These are phyloP conservation scores for Alces alces DNA, from an alignment of 2,113 vertebrate species.

Conservation along the genomic window DNA sequence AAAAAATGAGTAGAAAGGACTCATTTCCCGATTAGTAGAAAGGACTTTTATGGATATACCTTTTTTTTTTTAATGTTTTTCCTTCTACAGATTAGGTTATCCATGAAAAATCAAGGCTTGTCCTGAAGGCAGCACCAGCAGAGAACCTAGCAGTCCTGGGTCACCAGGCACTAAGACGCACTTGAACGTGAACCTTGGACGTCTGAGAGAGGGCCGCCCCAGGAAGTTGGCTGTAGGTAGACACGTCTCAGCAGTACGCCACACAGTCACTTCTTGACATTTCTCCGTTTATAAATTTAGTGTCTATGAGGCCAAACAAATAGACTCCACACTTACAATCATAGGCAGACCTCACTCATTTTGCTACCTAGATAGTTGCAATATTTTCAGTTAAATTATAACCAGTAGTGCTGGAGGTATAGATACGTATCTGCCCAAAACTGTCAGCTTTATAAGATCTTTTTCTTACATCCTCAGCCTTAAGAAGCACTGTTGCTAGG, in stretches of 20 bases:
- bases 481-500: constrained; percentile 58
- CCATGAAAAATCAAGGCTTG: constrained; percentile 51
- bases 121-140: constrained; percentile 44
- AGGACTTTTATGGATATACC: background rate
- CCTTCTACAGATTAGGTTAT: constrained; percentile 21
- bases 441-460: constrained; percentile 67
- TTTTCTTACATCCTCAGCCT: constrained; percentile 63
- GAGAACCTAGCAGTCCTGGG: constrained; percentile 32
- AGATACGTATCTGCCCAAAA: constrained; percentile 78
- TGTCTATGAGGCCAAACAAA: constrained; percentile 74
- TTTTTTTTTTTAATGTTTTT: background rate
- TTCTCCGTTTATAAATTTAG: constrained; percentile 71
- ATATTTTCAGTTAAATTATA: constrained; percentile 81
- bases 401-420: constrained; percentile 78
- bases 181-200: constrained; percentile 35
- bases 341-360: constrained; percentile 72
- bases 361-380: constrained; percentile 80
- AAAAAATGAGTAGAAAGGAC: constrained; percentile 1
- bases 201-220: constrained; percentile 67
- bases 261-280: constrained; percentile 60
- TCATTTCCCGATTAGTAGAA: background rate
- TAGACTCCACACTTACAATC: constrained; percentile 75
- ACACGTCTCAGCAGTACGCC: constrained; percentile 58
- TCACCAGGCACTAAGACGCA: constrained; percentile 49
- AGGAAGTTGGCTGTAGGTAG: constrained; percentile 71